Evolutionary conservation across 1,140 invertebrate genomes (phyloP), one percentile per base, ranked within the genome.

Genomic region (Drosophila asahinai): DNA sequence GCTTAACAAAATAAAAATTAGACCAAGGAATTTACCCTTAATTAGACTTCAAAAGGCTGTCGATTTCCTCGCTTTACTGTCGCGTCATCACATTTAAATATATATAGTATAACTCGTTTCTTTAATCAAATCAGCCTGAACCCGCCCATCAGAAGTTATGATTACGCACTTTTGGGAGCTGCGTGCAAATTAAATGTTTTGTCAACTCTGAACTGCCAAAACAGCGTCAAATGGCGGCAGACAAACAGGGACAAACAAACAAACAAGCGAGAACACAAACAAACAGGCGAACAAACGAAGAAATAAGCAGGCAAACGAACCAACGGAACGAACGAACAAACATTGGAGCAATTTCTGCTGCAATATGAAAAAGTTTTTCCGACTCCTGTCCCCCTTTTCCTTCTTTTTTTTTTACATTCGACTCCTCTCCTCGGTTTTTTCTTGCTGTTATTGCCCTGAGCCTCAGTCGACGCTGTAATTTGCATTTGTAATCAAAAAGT

Each of bases 401-500:
- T 14, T 15, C 25, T 62, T 60, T 47, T 43, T 25, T 38, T 42
- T 52, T 45, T 33, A 33, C 27, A 30, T 60, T 38, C 17, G 47
- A n/a, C 40, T 61, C 49, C 48, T 45, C 49, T 30, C 43, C 33
- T 57, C 42, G 36, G 14, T 19, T 42, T 17, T 40, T 67, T 42
- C 47, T 30, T 55, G 40, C 66, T 67, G 27, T 61, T 80, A 47
- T 54, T 65, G 48, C 47, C 64, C 42, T 63, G 61, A 61, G 75
- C 45, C 57, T 58, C 62, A 55, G 80, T 73, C 68, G 80, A 74
- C 81, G 78, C 51, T 90, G 86, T 89, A 89, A 89, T 89, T 89
- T 89, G 86, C 86, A 89, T 89, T 90, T 84, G 86, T 89, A 90
- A 90, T 91, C 86, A 90, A 90, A 90, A 90, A 90, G 86, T 90